Base-by-base conservation (phyloP, 2,797 vertebrate genomes). In the Pangasius djambal region DNA sequence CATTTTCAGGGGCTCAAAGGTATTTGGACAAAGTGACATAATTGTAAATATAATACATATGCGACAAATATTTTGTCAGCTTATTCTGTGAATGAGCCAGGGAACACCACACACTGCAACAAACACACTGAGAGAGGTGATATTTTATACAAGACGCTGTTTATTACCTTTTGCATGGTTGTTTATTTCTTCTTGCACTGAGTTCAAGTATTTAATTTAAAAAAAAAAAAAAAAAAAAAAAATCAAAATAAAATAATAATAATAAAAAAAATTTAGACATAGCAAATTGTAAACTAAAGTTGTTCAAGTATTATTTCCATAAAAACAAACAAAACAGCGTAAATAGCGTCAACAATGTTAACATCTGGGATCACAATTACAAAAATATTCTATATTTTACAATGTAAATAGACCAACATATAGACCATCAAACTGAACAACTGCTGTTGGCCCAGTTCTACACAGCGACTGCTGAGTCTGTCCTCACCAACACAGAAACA, bases 151-250 rank as follows among this genome's bases (percentile, higher is more conserved):
- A 34, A 67, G 7, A 67, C 28, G 18, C 34, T 65, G 28, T 89
- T 86, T 86, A 86, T 86, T 89, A 10, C 6, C 1, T 69, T 86
- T 59, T 31, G 5, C 15, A 48, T 44, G 63, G 28, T 55, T 59
- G 6, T 87, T 44, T 63, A 74, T 75, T 74, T 12, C 37, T 75
- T 12, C 8, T 59, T 22, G 7, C 69, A 63, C 44, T 77, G 18
- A 44, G 6, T 87, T 88, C 86, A 92, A 85, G 79, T 79, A 72
- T 77, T 44, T 61, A 85, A n/a, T 52, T 0, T 67, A 67, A 28
- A 9, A 48, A 75, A 28, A 25, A 82, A 40, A 63, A 44, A 6
- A 44, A 44, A 44, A 44, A 40, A 37, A 37, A 37, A 34, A 34
- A 34, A 34, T 34, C 34, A 4, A 40, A 40, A 40, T 40, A 40